Evolutionary conservation across 2,797 vertebrate genomes (phyloP), one percentile per base, ranked within the genome.

Genomic region (Kryptolebias ocellatus): DNA sequence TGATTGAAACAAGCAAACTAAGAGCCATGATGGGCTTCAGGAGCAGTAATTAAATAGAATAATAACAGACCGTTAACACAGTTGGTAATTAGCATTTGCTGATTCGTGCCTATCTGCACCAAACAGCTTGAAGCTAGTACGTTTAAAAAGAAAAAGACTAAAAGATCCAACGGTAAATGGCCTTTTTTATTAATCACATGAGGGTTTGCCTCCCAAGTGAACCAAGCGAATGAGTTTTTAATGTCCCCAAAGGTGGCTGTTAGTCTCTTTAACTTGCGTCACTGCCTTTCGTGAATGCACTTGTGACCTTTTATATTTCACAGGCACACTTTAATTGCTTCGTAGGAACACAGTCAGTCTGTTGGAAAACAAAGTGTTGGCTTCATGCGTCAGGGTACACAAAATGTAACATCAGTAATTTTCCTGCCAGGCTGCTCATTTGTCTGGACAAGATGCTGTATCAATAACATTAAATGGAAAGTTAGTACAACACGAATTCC

Each of bases 41-140:
- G 79, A 92, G 84, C 85, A 81, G 83, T 88, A 92, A 92, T 90
- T 92, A 82, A 92, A 90, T 87, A 84, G 87, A 90, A 89, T 89
- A 88, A 89, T 88, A 90, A 87, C 82, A 82, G 79, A 42, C 76
- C 82, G 86, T 89, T 91, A 90, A 90, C 87, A 84, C 85, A 84
- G 81, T 86, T 83, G 85, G 91, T 89, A 90, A 92, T 93, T 91
- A 92, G 87, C 67, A 4, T 89, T 81, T 83, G 85, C 81, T 91
- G 86, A 90, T 89, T 87, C 83, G 39, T 91, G 87, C 69, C 87
- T 90, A 91, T 92, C 90, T 90, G 60, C 81, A 86, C 83, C 52
- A 77, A 89, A 90, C 90, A 92, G 90, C 88, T 90, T 85, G 84
- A 78, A 89, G 82, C 73, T 56, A 67, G 78, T 80, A 78, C 83